Evolutionary conservation across 2,113 vertebrate species (phyloP).

Genomic region (Sylvilagus bachmani): DNA sequence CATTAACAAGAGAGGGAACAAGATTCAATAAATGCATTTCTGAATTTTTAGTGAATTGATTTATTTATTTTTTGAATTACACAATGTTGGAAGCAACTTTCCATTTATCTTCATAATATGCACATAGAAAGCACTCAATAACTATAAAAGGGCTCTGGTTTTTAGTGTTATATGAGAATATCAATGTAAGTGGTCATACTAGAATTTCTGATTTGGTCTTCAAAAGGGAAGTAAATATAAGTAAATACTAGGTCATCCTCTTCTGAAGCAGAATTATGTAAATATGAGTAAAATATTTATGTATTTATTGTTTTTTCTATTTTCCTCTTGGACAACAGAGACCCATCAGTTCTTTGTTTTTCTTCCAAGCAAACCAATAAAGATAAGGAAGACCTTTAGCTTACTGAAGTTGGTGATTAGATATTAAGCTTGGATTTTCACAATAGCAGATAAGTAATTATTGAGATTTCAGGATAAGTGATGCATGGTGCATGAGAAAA

Average conservation of each 20-base stretch:
- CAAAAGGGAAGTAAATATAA: conserved; percentile 43
- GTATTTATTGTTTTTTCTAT: neutral
- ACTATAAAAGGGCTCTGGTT: neutral
- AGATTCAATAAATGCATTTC: conserved; percentile 3
- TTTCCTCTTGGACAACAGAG: neutral
- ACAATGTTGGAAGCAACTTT: neutral
- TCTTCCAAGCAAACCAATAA: neutral
- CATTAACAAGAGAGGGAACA: neutral
- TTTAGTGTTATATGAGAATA: neutral
- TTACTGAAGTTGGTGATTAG: neutral
- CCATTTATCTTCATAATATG: neutral
- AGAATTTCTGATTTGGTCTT: conserved; percentile 6
- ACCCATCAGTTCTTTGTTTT: conserved; percentile 16
- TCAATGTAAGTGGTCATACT: neutral
- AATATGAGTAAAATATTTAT: neutral
- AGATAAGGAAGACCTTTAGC: neutral
- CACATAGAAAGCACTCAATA: neutral
- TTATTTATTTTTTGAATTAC: neutral
- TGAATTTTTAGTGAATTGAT: conserved; percentile 5
- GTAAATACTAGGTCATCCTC: neutral
- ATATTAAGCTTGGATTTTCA: neutral
- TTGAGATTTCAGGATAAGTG: neutral
- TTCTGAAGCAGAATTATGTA: neutral
- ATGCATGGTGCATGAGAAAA: neutral
- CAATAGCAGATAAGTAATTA: neutral